Base-by-base conservation (phyloP, 2,888 invertebrate genomes). In the Agonum fuliginosum region DNA sequence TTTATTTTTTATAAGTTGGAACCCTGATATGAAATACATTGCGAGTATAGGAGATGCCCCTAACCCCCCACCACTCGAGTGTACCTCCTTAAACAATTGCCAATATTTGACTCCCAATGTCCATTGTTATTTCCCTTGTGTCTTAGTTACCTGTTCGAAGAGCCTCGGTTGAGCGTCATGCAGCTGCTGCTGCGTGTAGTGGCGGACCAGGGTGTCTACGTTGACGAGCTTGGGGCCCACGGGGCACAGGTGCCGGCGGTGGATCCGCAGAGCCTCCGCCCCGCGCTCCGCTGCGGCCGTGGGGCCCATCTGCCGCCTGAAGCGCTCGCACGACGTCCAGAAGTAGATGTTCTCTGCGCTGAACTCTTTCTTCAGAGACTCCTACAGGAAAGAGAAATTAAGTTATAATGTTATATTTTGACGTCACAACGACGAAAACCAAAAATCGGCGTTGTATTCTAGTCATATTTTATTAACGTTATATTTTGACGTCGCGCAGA, bases 301-400 rank as follows among this genome's bases (percentile, higher is more conserved):
- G n/a, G n/a, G n/a, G 82, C 92, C 90, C 12, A 90, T n/a, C n/a
- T n/a, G 87, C 67, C 91, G 89, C 43, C 92, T 90, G 88, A 94
- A 98, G 80, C 95, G 91, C 87, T 98, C 97, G 86, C 98, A 98
- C 19, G 96, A 94, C 82, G 95, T 94, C 97, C 98, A 99, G 88
- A 99, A 99, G 81, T 96, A 90, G 67, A 99, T 97, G 85, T 99
- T 99, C 87, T 99, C 99, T 17, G 97, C 96, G 79, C 98, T 98
- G 87, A 97, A 99, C 88, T 99, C 99, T 86, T 97, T 97, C 85
- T 96, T 94, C 69, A 99, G 89, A 87, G 98, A 98, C 86, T 94
- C 93, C 94, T 94, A 84, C 6, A 86, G 86, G 78, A 76, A 2
- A 37, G n/a, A n/a, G n/a, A n/a, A n/a, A n/a, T n/a, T n/a, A n/a